These are phyloP conservation scores for Sceloporus tristichus DNA, from an alignment of 2,113 vertebrate genomes.

Conservation along the genomic window DNA sequence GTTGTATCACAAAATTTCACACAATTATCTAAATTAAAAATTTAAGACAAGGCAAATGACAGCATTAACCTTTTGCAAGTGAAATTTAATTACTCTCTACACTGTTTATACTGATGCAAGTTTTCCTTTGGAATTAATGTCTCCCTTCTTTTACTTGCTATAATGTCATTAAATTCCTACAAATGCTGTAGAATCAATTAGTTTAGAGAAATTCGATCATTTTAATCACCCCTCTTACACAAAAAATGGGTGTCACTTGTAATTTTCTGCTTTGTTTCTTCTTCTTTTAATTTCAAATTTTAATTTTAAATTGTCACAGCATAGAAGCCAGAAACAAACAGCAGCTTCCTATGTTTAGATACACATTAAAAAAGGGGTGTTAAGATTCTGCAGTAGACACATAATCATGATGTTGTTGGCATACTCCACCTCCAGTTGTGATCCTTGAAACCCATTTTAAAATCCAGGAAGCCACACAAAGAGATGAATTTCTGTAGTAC, in stretches of 20 bases:
- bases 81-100: conserved; percentile 64
- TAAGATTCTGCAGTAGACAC: too few relatives aligned
- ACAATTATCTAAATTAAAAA: conserved; percentile 59
- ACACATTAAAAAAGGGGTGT: too few relatives aligned
- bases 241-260: neutral
- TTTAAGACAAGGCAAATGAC: conserved; percentile 59
- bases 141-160: conserved; percentile 55
- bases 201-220: neutral
- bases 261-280: neutral
- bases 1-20: conserved; percentile 50
- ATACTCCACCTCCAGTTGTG: too few relatives aligned
- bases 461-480: too few relatives aligned
- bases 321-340: too few relatives aligned
- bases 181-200: neutral
- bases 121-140: conserved; percentile 59
- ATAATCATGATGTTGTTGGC: too few relatives aligned
- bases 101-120: conserved; percentile 51
- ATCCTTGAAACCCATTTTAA: too few relatives aligned
- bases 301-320: too few relatives aligned
- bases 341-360: too few relatives aligned
- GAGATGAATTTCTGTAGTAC: too few relatives aligned
- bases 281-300: neutral
- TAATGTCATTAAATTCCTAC: conserved; percentile 43
- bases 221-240: neutral
- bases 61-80: conserved; percentile 68